Base-by-base conservation (phyloP, 2,113 vertebrate genomes). In the Jaculus jaculus region DNA sequence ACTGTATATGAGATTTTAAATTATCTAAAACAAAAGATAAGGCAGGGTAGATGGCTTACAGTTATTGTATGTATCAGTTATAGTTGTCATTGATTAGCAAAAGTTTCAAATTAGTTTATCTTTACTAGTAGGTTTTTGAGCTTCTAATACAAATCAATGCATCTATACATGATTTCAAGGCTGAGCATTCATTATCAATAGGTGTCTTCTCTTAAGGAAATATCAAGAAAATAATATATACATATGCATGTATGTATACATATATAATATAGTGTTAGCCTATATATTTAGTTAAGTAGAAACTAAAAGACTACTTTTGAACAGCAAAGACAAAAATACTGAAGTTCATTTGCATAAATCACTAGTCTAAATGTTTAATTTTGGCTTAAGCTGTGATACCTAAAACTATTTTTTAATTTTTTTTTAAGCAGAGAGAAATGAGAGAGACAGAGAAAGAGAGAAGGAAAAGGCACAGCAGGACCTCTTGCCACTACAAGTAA, bases 21-120 rank as follows among this genome's bases (percentile, higher is more conserved):
- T 83, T 95, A 90, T 66, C 26, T 61, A 32, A 72, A 83, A 54
- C 4, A 32, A 95, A 86, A 92, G 84, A 92, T 95, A 94, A 94
- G 60, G 54, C 75, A 71, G 10, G 9, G 30, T 63, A 91, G 89
- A 85, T 82, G n/a, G 28, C 34, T 84, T 71, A 80, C 47, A 68
- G 75, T 69, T 74, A 89, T 78, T 94, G 81, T 86, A 72, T 87
- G n/a, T 39, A 60, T 77, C 71, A 89, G 4, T 79, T 69, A 91
- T 60, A 91, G 18, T 23, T 30, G 1, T 58, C 20, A 20, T 73
- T 12, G 51, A 72, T n/a, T 13, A 32, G 42, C 20, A 54, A 16
- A 2, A 12, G 1, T 65, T 93, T 26, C 3, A 7, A 37, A 15
- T 13, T 28, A 84, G 42, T 28, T 68, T 60, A 83, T 71, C 12